A percentile compares a stretch with the other conserved stretches of the same genome.
Evolutionary conservation across 2,888 invertebrate genomes (phyloP).

Genomic region (Atrina japonica): DNA sequence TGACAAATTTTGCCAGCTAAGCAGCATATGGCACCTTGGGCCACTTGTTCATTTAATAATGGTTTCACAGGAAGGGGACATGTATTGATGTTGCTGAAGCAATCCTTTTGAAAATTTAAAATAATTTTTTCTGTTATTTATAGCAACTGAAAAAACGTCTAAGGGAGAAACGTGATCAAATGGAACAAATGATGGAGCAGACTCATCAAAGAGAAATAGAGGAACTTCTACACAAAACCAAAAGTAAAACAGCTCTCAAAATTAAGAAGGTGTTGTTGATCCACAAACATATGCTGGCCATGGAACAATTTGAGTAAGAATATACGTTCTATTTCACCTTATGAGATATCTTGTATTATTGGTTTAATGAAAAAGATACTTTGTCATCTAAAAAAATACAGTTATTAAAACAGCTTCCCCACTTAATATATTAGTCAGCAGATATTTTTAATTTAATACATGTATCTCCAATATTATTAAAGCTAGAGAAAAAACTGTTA

Average conservation of each 20-base stretch:
- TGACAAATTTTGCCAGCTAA: no score
- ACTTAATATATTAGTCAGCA: no score
- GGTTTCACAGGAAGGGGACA: no score
- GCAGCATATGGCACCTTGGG: no score
- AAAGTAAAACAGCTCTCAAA: constrained; percentile 70
- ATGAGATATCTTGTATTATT: neutral
- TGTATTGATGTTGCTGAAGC: no score
- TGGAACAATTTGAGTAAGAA: constrained; percentile 75
- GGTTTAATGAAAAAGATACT: no score
- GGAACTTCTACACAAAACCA: constrained; percentile 46
- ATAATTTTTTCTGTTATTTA: neutral
- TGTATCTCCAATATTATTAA: no score
- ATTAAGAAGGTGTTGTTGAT: constrained; percentile 71
- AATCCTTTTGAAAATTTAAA: neutral
- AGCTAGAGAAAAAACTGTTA: no score
- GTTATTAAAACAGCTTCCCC: no score
- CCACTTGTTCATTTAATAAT: no score
- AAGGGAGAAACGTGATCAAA: constrained; percentile 63
- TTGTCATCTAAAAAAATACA: no score
- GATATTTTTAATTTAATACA: neutral
- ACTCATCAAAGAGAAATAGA: constrained; percentile 67
- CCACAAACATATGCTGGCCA: constrained; percentile 74
- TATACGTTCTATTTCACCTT: neutral
- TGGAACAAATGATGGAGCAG: constrained; percentile 68
- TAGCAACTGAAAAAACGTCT: constrained; percentile 70